Evolutionary conservation across 2,888 invertebrate species (phyloP), one percentile per base, ranked within the genome.

Genomic region (Oscheius sp.): DNA sequence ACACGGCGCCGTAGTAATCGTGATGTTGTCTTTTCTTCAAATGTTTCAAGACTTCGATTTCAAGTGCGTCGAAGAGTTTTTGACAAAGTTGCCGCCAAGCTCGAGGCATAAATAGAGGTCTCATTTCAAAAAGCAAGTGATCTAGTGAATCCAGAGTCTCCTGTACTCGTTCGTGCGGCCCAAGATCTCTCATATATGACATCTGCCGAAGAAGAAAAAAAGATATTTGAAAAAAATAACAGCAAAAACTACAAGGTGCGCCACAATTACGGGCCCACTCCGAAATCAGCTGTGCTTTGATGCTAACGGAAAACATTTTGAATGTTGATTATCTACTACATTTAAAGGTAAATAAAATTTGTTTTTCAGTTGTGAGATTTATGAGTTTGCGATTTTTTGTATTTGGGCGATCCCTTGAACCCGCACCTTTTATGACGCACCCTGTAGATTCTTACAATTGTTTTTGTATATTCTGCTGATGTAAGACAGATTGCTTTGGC

Each of bases 1-100:
- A 76, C 20, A 76, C 70, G 55, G 74, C 72, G 37, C 72, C 61
- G 58, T 76, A 76, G 37, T 76, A 76, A 23, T 76, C 76, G 8
- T 74, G 71, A 34, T 69, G 57, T 31, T 76, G 76, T n/a, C 34
- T 31, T 10, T 71, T 65, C 42, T 57, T 55, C 15, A 76, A 53
- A 39, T 67, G 64, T 50, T 65, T 69, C 5, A 58, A 53, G 15
- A 76, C 67, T 37, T 74, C 66, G 6, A 46, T 23, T 37, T 76
- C 76, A 17, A 76, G 10, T 2, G 23, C 42, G 23, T 55, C 45
- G 45, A 66, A 66, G 2, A 66, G 46, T 12, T 37, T 31, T 15
- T 23, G 15, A n/a, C 46, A 50, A 4, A 70, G 53, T 3, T 70
- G 55, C 42, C 66, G 64, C 69, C 72, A 76, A 37, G 73, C 72